These are phyloP conservation scores for Myotis myotis DNA, from an alignment of 2,797 vertebrate genomes.

Conservation along the genomic window DNA sequence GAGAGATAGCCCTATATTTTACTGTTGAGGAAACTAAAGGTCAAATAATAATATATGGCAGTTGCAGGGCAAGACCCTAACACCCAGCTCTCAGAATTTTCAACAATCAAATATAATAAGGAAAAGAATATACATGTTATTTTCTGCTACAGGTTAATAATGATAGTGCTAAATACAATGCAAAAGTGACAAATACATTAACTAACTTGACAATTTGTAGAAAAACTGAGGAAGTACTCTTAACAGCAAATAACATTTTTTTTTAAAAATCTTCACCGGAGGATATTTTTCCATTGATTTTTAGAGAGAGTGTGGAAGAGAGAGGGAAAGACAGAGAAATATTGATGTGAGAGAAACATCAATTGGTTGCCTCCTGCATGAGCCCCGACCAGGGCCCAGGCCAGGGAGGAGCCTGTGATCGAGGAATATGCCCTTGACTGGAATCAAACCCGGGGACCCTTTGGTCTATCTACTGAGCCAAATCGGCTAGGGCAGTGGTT, in stretches of 20 bases:
- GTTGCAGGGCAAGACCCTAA: background rate
- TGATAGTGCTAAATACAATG: background rate
- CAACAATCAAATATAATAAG: background rate
- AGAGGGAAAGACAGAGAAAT: too few species aligned
- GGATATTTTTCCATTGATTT: too few species aligned
- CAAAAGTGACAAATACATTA: background rate
- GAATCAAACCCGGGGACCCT: too few species aligned
- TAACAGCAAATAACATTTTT: background rate
- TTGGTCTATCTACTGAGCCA: too few species aligned
- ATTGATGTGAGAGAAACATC: too few species aligned
- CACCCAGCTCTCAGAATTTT: background rate
- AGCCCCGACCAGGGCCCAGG: too few species aligned
- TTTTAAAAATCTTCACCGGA: too few species aligned
- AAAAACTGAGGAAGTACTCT: slow-evolving; percentile 2
- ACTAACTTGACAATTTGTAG: background rate
- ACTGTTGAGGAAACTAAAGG: background rate
- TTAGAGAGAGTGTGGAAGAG: too few species aligned
- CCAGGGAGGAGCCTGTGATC: too few species aligned
- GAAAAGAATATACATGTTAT: background rate
- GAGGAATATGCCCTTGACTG: too few species aligned
- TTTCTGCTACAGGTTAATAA: background rate
- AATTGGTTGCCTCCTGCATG: too few species aligned
- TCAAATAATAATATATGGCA: background rate
- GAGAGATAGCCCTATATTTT: background rate
- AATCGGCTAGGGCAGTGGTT: too few species aligned